Base-by-base conservation (phyloP, 2,797 vertebrate species). In the Pseudomugil tenellus region DNA sequence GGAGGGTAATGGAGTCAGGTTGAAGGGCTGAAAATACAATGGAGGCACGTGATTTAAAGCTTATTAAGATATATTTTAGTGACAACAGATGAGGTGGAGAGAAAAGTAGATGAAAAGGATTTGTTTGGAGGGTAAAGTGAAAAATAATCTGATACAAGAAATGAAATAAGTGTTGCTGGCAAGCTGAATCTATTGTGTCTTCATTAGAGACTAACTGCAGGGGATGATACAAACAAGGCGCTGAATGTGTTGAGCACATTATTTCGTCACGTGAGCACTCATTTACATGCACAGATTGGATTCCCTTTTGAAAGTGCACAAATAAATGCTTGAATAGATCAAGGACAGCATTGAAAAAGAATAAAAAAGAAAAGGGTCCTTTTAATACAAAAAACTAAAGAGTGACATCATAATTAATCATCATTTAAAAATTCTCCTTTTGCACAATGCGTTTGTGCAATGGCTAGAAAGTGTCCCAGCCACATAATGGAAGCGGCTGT, bases 121-220 rank as follows among this genome's bases (percentile, higher is more conserved):
- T 34, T 26, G 28, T 35, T 51, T 55, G 43, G 54, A 49, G 46
- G 63, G 4, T 59, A 64, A 41, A 68, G 60, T 41, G 57, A 60
- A 55, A 78, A 53, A 49, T 16, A 60, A 54, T 81, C 59, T 71
- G 26, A 76, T 80, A 60, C 53, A 63, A 58, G 32, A 65, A 49
- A 55, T 53, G 64, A 64, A 76, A 59, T 67, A 55, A 72, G 51
- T 56, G 59, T 28, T 77, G 76, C 49, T 51, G 67, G 41, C 70
- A 58, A 31, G 62, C 65, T 75, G 77, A 57, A 25, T 65, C 79
- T 70, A 70, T 89, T 76, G 58, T 82, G 67, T 77, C 77, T 83
- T 16, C 70, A 74, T 76, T 76, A 37, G 49, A 77, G 58, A 65
- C 31, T 57, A 34, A 65, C 67, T 58, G 55, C 54, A 11, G 68